Conservation (phyloP, 2,113 vertebrate genomes). For the Glaucomys volans region DNA sequence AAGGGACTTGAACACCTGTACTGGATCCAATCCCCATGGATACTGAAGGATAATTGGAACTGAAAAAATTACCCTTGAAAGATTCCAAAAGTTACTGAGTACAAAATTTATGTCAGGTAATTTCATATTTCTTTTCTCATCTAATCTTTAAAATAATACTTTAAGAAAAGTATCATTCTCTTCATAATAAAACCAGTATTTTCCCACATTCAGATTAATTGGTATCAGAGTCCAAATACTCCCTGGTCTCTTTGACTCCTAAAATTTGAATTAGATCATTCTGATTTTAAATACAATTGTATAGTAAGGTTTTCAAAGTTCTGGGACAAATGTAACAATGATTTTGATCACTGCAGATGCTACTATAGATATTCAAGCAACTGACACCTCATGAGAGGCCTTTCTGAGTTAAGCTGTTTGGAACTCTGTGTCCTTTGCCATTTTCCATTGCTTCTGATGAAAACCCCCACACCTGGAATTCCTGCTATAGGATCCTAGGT, state of each 20-base stretch:
- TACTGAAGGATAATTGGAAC: background rate
- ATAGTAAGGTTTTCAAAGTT: background rate
- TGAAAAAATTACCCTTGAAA: background rate
- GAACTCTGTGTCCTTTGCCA: background rate
- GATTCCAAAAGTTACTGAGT: background rate
- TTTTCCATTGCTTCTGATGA: background rate
- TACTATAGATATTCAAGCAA: background rate
- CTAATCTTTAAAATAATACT: background rate
- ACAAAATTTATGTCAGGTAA: background rate
- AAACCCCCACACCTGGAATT: background rate
- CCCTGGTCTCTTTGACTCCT: background rate
- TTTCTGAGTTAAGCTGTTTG: background rate
- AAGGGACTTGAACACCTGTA: background rate
- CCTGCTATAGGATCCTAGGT: background rate
- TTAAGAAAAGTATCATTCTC: background rate
- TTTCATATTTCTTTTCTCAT: slow-evolving; percentile 16
- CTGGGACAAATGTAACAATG: background rate
- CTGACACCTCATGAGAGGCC: background rate
- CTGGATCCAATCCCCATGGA: background rate
- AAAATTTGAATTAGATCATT: background rate
- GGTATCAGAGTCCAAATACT: background rate
- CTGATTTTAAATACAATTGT: background rate
- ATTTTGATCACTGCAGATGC: background rate
- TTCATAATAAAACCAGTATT: slow-evolving; percentile 12
- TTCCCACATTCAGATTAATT: background rate